Evolutionary conservation across 2,888 invertebrate genomes (phyloP), one percentile per base, ranked within the genome.

Genomic region (Chelonus formosanus): DNA sequence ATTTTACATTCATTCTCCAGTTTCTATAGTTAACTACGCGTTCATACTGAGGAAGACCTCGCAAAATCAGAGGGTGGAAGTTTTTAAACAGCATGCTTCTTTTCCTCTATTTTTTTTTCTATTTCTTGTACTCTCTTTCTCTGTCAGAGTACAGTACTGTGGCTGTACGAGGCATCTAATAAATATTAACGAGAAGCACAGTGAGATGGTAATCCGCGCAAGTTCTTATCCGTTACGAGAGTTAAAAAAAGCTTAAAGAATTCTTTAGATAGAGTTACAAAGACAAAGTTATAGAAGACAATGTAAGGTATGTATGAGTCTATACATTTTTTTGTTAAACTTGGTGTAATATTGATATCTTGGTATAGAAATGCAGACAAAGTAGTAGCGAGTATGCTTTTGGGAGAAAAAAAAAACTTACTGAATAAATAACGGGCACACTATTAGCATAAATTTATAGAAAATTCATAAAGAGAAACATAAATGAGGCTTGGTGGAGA

Each of bases 121-220:
- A 35, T 53, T 55, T 3, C 45, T 53, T 36, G 5, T 55, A 45
- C 32, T 54, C 40, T 32, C 47, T 65, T 36, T 69, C 60, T 65
- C 61, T 58, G 55, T 63, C 34, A 36, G 32, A 43, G 34, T 61
- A 52, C 36, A 20, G 60, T 71, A 69, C 70, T 71, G 66, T 73
- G 68, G 68, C 71, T 70, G 71, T 73, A 65, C 68, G 65, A 69
- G 73, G 73, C 75, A 70, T 75, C 77, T 78, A 77, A 81, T 81
- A 81, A 82, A 81, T 81, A 81, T 81, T 81, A 82, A 81, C 81
- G 76, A 77, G 77, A 75, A 75, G 75, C 72, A 71, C 74, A 74
- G 75, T 73, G 77, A 76, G 76, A 80, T 80, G 80, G 78, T 80
- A 81, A 80, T 80, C 78, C 78, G 67, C 74, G 72, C 72, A 80